These are phyloP conservation scores for Lasioglossum oenotherae DNA, from an alignment of 2,888 invertebrate genomes.

Conservation along the genomic window DNA sequence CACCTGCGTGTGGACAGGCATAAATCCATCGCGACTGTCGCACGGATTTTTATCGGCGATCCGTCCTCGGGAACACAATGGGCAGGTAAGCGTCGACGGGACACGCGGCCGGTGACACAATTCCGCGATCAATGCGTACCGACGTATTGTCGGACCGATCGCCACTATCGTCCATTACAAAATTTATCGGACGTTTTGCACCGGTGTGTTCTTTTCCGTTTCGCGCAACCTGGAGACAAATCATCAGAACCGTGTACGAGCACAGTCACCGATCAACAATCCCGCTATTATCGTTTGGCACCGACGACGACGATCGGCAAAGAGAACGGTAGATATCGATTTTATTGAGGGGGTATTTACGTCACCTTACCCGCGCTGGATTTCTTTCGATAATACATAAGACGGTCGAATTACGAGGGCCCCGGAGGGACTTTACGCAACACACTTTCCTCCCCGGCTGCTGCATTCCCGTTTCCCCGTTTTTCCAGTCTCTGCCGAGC, in stretches of 20 bases:
- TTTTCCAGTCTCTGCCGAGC: constrained; percentile 1
- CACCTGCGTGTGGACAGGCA: constrained; percentile 43
- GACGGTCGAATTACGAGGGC: constrained; percentile 31
- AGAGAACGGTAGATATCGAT: constrained; percentile 31
- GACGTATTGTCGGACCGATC: constrained; percentile 37
- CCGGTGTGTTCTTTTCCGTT: not conserved
- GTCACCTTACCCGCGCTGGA: constrained; percentile 21
- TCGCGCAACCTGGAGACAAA: constrained; percentile 23
- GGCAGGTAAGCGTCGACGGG: constrained; percentile 45
- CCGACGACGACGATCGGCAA: constrained; percentile 7
- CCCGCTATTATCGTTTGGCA: constrained; percentile 22
- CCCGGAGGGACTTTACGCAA: constrained; percentile 19
- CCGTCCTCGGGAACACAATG: constrained; percentile 50
- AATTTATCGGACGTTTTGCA: constrained; percentile 32
- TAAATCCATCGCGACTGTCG: constrained; percentile 49
- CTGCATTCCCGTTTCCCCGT: constrained; percentile 22
- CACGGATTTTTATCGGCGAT: constrained; percentile 52
- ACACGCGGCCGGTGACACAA: constrained; percentile 48
- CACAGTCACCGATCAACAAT: constrained; percentile 22
- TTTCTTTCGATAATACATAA: constrained; percentile 37
- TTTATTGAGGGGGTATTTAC: constrained; percentile 38
- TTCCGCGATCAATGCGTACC: constrained; percentile 51
- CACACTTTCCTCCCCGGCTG: not conserved
- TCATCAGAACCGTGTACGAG: constrained; percentile 9
- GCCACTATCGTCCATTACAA: constrained; percentile 14